Evolutionary conservation across 2,888 invertebrate genomes (phyloP), one percentile per base, ranked within the genome.

Genomic region (Bursaphelenchus okinawaensis): DNA sequence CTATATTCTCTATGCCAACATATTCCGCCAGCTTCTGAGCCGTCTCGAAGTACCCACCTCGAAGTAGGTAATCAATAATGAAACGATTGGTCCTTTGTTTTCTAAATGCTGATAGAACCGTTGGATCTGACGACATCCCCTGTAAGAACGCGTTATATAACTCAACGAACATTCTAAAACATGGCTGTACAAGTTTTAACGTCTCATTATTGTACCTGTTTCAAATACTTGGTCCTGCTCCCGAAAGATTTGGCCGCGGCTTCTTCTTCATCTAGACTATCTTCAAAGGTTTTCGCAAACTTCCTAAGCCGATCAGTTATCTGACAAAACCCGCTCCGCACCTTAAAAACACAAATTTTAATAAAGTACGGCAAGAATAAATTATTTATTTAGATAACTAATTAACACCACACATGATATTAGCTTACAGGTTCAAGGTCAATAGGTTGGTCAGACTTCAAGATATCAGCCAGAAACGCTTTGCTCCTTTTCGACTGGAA

Each of bases 31-130:
- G 85, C 79, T 89, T 89, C 71, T 90, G 89, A 0, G 96, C 96
- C 0, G 94, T 90, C 80, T 91, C 91, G 83, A 98, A 95, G 85
- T 93, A 94, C 0, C 98, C 96, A 52, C 72, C 71, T 29, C 81
- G 87, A 22, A 98, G 87, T 82, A 95, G 91, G 84, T 96, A 94
- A 83, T 98, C 96, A 16, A 96, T 92, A 60, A 98, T 87, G 90
- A 98, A 92, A 61, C 98, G 88, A 84, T 96, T 94, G 62, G 96
- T 85, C 28, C 95, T 88, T 71, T 90, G 89, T 71, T 90, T 88
- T 68, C 90, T 88, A 91, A 92, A 93, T 71, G 89, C 89, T 83
- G 88, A 89, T 64, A 89, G 84, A 6, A 88, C 86, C 9, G 51
- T 29, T 27, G n/a, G 28, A 20, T 63, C 55, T n/a, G 27, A 24